Evolutionary conservation across 2,888 invertebrate genomes (phyloP), one percentile per base, ranked within the genome.

Genomic region (Acholoe squamosa): DNA sequence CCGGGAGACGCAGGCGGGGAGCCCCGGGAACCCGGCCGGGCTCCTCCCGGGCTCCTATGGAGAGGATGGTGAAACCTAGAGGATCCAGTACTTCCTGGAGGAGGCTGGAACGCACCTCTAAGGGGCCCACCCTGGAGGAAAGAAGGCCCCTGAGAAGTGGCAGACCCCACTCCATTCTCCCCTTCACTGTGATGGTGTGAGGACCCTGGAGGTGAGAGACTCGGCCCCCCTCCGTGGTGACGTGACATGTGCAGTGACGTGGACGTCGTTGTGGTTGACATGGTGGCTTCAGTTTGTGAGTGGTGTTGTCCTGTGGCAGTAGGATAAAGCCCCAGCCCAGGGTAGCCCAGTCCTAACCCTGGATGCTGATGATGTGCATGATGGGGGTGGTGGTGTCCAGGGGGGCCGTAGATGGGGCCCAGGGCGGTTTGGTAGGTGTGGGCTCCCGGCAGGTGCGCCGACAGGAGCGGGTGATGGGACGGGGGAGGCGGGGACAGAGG

Each of bases 1-100:
- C 3, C 84, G 84, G 84, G 84, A 84, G 84, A 84, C 52, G 51
- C 84, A 16, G 52, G 84, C 84, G 84, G 43, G 51, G 84, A 84
- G 84, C 51, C 84, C 84, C 84, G 84, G 84, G 84, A 52, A 25
- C 43, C 28, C 12, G 84, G 51, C 52, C 84, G 84, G 25, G 43
- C 3, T 14, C 7, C 51, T 3, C 43, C 84, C 43, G 84, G 84
- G 51, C 84, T 84, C 34, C 52, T 3, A 1, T 1, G 43, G 3
- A 43, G 84, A 34, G 1, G 43, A n/a, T 3, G 76, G 76, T 25
- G 31, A 3, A 7, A 31, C 3, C 5, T 7, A 1, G 28, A 5
- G 76, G 76, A 76, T 7, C 14, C 19, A n/a, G n/a, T n/a, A 16
- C 43, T 16, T 43, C 14, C 33, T 16, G 84, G 52, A 16, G 84